A percentile compares a stretch with the other conserved stretches of the same genome.
Conservation (phyloP, 2,797 vertebrate genomes). For the Lepus oiostolus region DNA sequence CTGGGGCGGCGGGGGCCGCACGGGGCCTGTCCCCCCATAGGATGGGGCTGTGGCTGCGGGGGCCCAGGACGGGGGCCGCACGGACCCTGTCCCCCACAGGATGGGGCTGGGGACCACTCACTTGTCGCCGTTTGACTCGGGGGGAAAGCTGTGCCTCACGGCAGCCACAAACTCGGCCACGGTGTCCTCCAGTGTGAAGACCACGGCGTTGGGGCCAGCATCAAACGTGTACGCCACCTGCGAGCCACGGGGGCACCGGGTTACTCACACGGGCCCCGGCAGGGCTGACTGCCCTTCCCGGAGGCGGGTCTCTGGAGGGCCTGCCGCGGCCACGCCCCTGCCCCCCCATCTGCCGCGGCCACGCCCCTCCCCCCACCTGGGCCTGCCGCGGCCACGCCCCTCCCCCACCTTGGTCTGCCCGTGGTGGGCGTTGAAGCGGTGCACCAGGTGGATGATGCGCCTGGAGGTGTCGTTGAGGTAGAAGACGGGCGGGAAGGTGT, state of each 20-base stretch:
- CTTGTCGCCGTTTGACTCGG: constrained; percentile 91
- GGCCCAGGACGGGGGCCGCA: no score
- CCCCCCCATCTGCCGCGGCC: no score
- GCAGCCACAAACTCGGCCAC: constrained; percentile 93
- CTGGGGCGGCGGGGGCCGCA: no score
- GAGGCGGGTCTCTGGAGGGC: no score
- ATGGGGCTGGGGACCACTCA: constrained; percentile 84
- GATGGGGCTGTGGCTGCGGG: neutral
- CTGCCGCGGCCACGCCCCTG: no score
- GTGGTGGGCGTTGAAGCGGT: constrained; percentile 93
- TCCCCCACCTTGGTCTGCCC: constrained; percentile 89
- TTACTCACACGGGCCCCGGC: no score
- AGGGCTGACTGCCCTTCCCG: no score
- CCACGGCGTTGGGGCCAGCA: constrained; percentile 96
- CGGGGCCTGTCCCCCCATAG: no score
- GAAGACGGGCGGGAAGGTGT: constrained; percentile 98
- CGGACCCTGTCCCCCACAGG: neutral
- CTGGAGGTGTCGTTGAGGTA: constrained; percentile 94
- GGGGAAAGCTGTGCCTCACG: constrained; percentile 93
- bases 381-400: neutral
- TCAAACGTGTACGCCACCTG: constrained; percentile 98
- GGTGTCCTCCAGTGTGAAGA: constrained; percentile 92
- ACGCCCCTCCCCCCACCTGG: no score
- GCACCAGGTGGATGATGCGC: constrained; percentile 92
- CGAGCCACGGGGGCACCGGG: neutral